Conservation (phyloP, 2,888 invertebrate genomes). For the Maniola hyperantus region DNA sequence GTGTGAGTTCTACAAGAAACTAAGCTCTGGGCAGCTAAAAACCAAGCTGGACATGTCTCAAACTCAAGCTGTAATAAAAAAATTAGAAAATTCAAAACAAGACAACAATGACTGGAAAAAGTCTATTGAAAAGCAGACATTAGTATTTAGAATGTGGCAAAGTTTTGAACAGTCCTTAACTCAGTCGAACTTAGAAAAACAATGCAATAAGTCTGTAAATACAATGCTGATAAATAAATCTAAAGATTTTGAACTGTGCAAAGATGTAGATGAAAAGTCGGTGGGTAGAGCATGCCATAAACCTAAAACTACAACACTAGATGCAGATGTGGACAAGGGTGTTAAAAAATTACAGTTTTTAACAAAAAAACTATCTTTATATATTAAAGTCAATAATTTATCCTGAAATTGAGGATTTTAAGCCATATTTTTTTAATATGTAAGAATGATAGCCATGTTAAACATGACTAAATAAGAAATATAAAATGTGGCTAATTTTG, state of each 20-base stretch:
- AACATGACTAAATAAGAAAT: too few species aligned
- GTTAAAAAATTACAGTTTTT: too few species aligned
- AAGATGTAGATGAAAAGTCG: slow-evolving; percentile 57
- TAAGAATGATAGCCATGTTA: too few species aligned
- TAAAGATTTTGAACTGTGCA: slow-evolving; percentile 56
- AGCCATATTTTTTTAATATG: too few species aligned
- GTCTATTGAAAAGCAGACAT: slow-evolving; percentile 50
- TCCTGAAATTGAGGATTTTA: too few species aligned
- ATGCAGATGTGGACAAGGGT: too few species aligned
- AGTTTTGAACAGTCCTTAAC: slow-evolving; percentile 47
- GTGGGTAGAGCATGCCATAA: slow-evolving; percentile 48
- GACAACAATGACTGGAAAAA: too few species aligned
- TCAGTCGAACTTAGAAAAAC: slow-evolving; percentile 45
- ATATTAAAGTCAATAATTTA: too few species aligned
- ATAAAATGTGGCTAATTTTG: too few species aligned
- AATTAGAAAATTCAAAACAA: slow-evolving; percentile 52
- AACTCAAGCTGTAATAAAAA: slow-evolving; percentile 47
- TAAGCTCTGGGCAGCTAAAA: slow-evolving; percentile 50
- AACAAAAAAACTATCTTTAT: too few species aligned
- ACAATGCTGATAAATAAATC: slow-evolving; percentile 49
- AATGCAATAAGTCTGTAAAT: slow-evolving; percentile 39
- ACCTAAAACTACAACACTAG: not conserved
- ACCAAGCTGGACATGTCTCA: slow-evolving; percentile 48
- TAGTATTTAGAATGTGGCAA: slow-evolving; percentile 45
- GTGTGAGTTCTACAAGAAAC: slow-evolving; percentile 50